phyloP scores from a whole-genome alignment of 1,140 invertebrate species.

The Sycophaga agraensis region DNA sequence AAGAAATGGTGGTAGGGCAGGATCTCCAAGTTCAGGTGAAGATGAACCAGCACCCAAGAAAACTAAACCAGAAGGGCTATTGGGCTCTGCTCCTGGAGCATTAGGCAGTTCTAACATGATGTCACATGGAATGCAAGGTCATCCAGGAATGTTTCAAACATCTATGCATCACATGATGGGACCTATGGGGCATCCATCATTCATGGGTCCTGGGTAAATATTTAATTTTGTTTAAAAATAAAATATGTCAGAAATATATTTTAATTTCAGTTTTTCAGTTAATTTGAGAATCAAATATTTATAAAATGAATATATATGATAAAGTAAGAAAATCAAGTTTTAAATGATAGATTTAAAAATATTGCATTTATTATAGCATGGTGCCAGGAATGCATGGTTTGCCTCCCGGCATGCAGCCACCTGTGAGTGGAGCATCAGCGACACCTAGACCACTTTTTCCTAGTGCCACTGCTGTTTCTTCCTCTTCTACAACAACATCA shows the following conservation, averaged over 20 bases:
- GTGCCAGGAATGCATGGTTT: conserved; percentile 60
- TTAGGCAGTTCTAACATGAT: conserved; percentile 59
- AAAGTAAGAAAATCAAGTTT: too few relatives aligned
- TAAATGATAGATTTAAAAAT: neutral
- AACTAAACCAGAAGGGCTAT: conserved; percentile 64
- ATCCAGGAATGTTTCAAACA: conserved; percentile 59
- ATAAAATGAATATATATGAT: too few relatives aligned
- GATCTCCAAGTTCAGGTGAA: conserved; percentile 68
- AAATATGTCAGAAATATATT: too few relatives aligned
- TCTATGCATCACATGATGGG: conserved; percentile 72
- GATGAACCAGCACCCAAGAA: conserved; percentile 77
- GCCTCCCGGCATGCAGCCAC: conserved; percentile 60
- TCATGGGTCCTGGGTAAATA: conserved; percentile 71
- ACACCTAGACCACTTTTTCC: conserved; percentile 74
- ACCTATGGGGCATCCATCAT: conserved; percentile 65
- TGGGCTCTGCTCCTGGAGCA: conserved; percentile 59
- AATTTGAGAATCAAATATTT: too few relatives aligned
- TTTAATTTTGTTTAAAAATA: conserved; percentile 1
- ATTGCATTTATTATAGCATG: conserved; percentile 48
- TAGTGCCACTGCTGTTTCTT: conserved; percentile 66
- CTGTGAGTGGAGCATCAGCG: conserved; percentile 62
- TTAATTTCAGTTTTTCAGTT: too few relatives aligned
- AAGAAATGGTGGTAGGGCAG: conserved; percentile 64
- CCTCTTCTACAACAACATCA: conserved; percentile 60
- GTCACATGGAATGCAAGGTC: conserved; percentile 58